These are phyloP conservation scores for Hemicrepidius hirtus DNA, from an alignment of 2,888 invertebrate species.

Conservation along the genomic window DNA sequence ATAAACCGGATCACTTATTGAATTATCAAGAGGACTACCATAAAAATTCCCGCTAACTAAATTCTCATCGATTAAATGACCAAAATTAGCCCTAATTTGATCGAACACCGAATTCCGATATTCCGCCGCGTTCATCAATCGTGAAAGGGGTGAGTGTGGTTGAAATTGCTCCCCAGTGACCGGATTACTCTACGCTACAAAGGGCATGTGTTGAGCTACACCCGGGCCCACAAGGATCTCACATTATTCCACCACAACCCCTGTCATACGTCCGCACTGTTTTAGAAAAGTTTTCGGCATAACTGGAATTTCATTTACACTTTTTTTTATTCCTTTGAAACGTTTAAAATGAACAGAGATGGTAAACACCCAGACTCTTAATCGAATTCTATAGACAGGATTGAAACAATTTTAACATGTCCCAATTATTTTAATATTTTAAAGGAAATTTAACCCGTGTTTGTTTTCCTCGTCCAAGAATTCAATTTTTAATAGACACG, in stretches of 20 bases:
- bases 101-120: constrained; percentile 61
- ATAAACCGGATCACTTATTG: constrained; percentile 8
- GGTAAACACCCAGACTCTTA: neutral
- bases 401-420: too few relatives aligned
- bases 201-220: constrained; percentile 33
- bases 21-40: constrained; percentile 16
- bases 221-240: constrained; percentile 30
- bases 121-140: constrained; percentile 60
- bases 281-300: neutral
- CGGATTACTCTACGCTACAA: constrained; percentile 28
- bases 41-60: constrained; percentile 52
- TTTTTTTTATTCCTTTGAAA: neutral
- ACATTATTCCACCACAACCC: constrained; percentile 20
- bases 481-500: constrained; percentile 23
- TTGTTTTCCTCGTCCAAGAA: constrained; percentile 1
- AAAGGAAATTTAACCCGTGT: neutral
- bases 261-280: constrained; percentile 15
- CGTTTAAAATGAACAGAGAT: neutral
- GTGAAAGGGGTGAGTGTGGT: constrained; percentile 54
- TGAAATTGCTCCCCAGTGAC: constrained; percentile 53
- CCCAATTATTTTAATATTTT: neutral
- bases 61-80: constrained; percentile 60
- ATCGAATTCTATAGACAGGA: too few relatives aligned
- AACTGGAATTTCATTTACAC: neutral
- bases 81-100: constrained; percentile 63